A percentile compares a stretch with the other conserved stretches of the same genome.
These are phyloP conservation scores for Platycheirus albimanus DNA, from an alignment of 2,888 invertebrate species.

Conservation along the genomic window DNA sequence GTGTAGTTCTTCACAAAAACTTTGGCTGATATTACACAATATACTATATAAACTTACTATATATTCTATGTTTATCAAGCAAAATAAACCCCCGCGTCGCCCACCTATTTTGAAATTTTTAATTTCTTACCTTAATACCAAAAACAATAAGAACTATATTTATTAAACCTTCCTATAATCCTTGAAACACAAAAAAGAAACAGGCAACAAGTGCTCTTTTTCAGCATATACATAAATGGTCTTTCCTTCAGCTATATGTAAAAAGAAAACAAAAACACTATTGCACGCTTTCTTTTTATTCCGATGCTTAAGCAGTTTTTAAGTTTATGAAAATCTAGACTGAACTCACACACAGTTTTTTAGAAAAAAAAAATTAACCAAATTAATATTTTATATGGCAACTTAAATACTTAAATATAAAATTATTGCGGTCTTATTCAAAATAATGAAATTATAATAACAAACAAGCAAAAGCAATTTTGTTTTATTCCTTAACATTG, in stretches of 20 bases:
- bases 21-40: too few relatives aligned
- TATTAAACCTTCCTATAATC: not conserved
- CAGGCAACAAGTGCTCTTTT: slow-evolving; percentile 28
- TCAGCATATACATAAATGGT: slow-evolving; percentile 50
- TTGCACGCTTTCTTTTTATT: slow-evolving; percentile 70
- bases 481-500: slow-evolving; percentile 24
- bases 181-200: slow-evolving; percentile 23
- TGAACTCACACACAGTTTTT: slow-evolving; percentile 47
- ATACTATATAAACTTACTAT: too few relatives aligned
- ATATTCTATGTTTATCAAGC: too few relatives aligned
- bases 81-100: too few relatives aligned
- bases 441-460: not conserved
- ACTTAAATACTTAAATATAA: slow-evolving; percentile 39
- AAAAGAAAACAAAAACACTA: slow-evolving; percentile 59
- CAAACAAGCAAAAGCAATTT: slow-evolving; percentile 43
- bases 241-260: slow-evolving; percentile 63
- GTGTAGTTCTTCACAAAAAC: too few relatives aligned
- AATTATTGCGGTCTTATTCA: slow-evolving; percentile 38
- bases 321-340: slow-evolving; percentile 50
- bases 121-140: too few relatives aligned
- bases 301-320: slow-evolving; percentile 64
- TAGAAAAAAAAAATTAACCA: slow-evolving; percentile 31
- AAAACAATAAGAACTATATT: too few relatives aligned
- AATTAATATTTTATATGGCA: slow-evolving; percentile 45
- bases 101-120: too few relatives aligned